Conservation (phyloP, 2,113 vertebrate genomes). For the Recurvirostra avosetta region DNA sequence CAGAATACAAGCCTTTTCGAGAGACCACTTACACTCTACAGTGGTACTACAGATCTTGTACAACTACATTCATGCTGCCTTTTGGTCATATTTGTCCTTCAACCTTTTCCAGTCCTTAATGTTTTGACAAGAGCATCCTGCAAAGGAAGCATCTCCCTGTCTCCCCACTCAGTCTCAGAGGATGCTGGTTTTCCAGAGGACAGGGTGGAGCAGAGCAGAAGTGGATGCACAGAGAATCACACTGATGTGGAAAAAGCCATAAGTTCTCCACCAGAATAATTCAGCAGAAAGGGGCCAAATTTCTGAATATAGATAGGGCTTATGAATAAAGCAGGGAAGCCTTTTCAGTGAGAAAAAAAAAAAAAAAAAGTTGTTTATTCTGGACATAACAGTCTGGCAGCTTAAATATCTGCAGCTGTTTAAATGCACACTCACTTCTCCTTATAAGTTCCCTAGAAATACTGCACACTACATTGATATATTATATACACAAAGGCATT, state of each 20-base stretch:
- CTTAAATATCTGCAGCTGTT: slow-evolving; percentile 4
- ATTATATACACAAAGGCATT: slow-evolving; percentile 16
- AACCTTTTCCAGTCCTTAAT: neutral
- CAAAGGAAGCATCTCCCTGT: neutral
- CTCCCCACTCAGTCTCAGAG: neutral
- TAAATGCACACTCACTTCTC: slow-evolving; percentile 1
- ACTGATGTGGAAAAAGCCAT: neutral
- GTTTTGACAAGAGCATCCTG: neutral
- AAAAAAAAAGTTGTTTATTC: neutral
- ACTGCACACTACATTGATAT: neutral
- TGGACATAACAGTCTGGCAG: neutral
- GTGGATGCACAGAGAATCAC: neutral
- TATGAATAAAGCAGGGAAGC: neutral
- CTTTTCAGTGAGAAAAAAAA: neutral
- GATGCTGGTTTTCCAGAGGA: neutral
- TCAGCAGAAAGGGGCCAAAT: neutral
- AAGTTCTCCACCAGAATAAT: neutral
- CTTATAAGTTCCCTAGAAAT: neutral
- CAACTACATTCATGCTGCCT: neutral
- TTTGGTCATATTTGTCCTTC: neutral
- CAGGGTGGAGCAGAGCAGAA: neutral
- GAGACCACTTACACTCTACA: neutral
- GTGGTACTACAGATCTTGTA: neutral
- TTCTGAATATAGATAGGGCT: neutral
- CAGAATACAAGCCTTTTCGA: neutral